Evolutionary conservation across 2,888 invertebrate genomes (phyloP).

Genomic region (Dorcus parallelipipedus): DNA sequence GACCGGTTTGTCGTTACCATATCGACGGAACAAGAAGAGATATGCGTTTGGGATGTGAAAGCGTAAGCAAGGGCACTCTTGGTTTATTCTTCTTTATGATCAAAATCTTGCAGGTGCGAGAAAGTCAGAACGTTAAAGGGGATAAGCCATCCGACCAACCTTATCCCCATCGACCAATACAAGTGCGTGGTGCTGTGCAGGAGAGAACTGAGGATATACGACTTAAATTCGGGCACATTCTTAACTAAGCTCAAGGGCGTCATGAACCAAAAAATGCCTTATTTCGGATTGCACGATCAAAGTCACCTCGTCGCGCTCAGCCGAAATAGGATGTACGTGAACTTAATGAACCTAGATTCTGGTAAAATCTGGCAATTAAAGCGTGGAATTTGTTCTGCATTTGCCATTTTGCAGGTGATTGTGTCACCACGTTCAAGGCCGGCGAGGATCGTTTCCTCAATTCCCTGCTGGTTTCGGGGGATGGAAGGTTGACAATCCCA

Average conservation of each 20-base stretch:
- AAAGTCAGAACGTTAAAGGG: constrained; percentile 68
- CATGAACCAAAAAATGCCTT: constrained; percentile 93
- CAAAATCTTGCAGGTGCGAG: constrained; percentile 51
- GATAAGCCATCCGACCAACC: constrained; percentile 72
- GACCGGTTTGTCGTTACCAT: constrained; percentile 73
- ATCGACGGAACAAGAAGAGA: constrained; percentile 70
- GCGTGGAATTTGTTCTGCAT: background rate
- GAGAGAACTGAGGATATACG: constrained; percentile 75
- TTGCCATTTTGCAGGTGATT: constrained; percentile 57
- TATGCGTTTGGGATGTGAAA: constrained; percentile 77
- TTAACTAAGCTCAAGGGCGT: constrained; percentile 76
- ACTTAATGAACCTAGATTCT: constrained; percentile 78
- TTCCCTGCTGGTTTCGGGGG: constrained; percentile 81
- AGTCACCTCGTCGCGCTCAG: constrained; percentile 79
- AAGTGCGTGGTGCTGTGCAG: constrained; percentile 78
- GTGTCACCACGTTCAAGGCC: constrained; percentile 83
- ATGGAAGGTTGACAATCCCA: constrained; percentile 63
- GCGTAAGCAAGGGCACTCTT: constrained; percentile 42
- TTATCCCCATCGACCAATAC: constrained; percentile 73
- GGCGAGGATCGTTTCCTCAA: constrained; percentile 89
- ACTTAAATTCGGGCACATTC: constrained; percentile 72
- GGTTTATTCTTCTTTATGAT: background rate
- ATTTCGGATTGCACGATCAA: constrained; percentile 78
- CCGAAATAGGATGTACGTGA: constrained; percentile 85
- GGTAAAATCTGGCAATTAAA: constrained; percentile 49